These are phyloP conservation scores for Chrysoperla carnea DNA, from an alignment of 1,140 invertebrate genomes.

Conservation along the genomic window DNA sequence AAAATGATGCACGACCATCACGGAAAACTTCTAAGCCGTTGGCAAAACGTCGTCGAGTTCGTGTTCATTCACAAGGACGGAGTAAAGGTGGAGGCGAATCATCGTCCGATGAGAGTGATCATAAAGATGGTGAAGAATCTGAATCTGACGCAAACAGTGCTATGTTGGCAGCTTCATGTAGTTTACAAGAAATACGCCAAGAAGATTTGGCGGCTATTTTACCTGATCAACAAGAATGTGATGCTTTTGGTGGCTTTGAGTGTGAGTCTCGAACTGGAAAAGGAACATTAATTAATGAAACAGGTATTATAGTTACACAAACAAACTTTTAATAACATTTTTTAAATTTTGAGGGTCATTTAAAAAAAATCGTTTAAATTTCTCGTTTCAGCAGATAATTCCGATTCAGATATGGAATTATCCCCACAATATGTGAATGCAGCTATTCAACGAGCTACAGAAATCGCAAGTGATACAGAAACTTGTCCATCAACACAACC, in stretches of 20 bases:
- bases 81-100: too few relatives aligned
- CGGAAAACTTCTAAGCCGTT: too few relatives aligned
- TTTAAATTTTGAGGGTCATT: background rate
- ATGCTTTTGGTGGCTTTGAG: slow-evolving; percentile 42
- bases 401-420: slow-evolving; percentile 49
- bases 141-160: slow-evolving; percentile 16
- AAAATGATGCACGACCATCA: too few relatives aligned
- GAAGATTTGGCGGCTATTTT: slow-evolving; percentile 48
- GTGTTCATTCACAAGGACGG: too few relatives aligned
- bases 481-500: slow-evolving; percentile 17
- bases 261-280: slow-evolving; percentile 15
- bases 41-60: too few relatives aligned
- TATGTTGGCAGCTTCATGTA: slow-evolving; percentile 15
- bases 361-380: too few relatives aligned
- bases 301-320: slow-evolving; percentile 11
- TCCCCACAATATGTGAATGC: slow-evolving; percentile 42
- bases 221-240: slow-evolving; percentile 37
- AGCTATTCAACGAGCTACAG: slow-evolving; percentile 43
- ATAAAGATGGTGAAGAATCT: slow-evolving; percentile 10
- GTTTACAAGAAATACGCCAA: slow-evolving; percentile 39
- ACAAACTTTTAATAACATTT: background rate
- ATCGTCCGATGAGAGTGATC: background rate
- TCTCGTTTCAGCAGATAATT: slow-evolving; percentile 27
- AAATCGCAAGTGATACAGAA: slow-evolving; percentile 39
- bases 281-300: slow-evolving; percentile 1